Evolutionary conservation across 1,140 invertebrate species (phyloP).

Genomic region (Euschistus heros): DNA sequence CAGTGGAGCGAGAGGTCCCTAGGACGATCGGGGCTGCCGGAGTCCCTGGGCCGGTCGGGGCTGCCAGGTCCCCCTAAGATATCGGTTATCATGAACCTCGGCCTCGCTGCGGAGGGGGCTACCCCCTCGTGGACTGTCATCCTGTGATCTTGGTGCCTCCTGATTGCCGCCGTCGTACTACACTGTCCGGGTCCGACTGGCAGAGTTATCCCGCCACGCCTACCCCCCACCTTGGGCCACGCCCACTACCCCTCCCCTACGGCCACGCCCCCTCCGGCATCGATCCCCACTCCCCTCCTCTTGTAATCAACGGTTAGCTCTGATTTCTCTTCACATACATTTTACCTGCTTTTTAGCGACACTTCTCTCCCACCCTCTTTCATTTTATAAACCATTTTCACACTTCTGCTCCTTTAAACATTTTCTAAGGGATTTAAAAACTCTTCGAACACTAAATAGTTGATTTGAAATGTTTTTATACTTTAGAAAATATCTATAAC

Average conservation of each 20-base stretch:
- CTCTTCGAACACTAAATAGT: too few species aligned
- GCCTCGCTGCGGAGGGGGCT: slow-evolving; percentile 28
- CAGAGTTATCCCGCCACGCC: not conserved
- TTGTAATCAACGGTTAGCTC: slow-evolving; percentile 18
- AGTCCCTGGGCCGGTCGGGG: slow-evolving; percentile 29
- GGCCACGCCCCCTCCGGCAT: slow-evolving; percentile 18
- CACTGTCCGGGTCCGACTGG: not conserved
- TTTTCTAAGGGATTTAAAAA: not conserved
- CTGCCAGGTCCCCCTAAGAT: slow-evolving; percentile 31
- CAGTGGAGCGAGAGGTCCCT: slow-evolving; percentile 32
- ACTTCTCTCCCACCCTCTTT: not conserved
- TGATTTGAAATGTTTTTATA: too few species aligned
- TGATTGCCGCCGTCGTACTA: slow-evolving; percentile 13
- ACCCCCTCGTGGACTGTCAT: slow-evolving; percentile 31
- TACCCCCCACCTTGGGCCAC: not conserved
- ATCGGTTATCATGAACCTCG: slow-evolving; percentile 36
- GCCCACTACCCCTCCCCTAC: not conserved
- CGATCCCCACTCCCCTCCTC: not conserved
- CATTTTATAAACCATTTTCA: slow-evolving; percentile 9
- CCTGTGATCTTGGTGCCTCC: slow-evolving; percentile 7
- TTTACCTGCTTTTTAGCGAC: slow-evolving; percentile 14
- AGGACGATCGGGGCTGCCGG: slow-evolving; percentile 28
- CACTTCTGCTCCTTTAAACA: not conserved
- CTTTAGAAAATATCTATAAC: too few species aligned
- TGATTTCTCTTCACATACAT: slow-evolving; percentile 15